Evolutionary conservation across 1,140 invertebrate species (phyloP), one percentile per base, ranked within the genome.

Genomic region (Zaprionus vittiger): DNA sequence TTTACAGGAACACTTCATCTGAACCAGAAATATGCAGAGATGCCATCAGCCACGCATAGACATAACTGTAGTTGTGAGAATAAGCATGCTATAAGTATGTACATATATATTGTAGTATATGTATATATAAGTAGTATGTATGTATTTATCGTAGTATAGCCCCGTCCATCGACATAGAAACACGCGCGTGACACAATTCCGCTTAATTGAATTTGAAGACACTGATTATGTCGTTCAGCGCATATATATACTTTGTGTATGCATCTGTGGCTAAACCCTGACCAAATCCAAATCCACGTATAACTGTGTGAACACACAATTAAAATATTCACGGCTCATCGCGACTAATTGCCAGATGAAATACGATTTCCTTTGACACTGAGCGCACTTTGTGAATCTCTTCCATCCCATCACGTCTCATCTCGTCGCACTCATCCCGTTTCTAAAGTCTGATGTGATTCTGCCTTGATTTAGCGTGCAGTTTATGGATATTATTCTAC

Each of bases 351-450:
- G 85, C 57, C 72, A 68, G 41, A 90, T 89, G 79, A 89, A 90
- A 89, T 90, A 90, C 81, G 81, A 83, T 83, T 89, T 89, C 85
- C 85, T 90, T 79, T 89, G 85, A 81, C 84, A 90, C 85, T 90
- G 85, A 89, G 75, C 70, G 15, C 60, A 73, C 62, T 78, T 76
- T 76, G 68, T 31, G 34, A 44, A 63, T 67, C 37, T 56, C 34
- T 22, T 37, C 44, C 24, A 37, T 15, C n/a, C n/a, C 41, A 47
- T 9, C 41, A 17, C 41, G n/a, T 47, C n/a, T 34, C 9, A 11
- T 34, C 9, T 34, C 31, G 9, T 34, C 31, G 9, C 31, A 34
- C 31, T 34, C 31, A 34, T 34, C 31, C 38, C 12, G 5, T 69
- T 34, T 5, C n/a, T 37, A 12, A 26, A 41, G 56, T 55, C 62